Conservation (phyloP, 2,113 vertebrate genomes). For the Gasterosteus nipponicus region DNA sequence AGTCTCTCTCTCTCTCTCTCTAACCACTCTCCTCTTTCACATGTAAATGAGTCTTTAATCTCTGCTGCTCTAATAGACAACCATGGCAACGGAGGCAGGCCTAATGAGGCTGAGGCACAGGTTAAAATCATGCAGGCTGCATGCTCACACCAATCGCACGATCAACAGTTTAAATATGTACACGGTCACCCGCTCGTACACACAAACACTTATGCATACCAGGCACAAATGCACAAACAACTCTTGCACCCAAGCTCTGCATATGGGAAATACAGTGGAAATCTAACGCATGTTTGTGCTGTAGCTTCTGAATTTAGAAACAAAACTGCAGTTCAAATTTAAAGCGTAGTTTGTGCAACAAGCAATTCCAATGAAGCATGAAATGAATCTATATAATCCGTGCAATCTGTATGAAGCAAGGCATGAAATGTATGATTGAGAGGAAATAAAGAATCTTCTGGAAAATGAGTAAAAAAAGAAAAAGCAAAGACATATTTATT, state of each 20-base stretch:
- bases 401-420: constrained; percentile 8
- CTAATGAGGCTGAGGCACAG: constrained; percentile 77
- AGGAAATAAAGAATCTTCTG: not conserved
- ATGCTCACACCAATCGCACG: constrained; percentile 55
- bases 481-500: constrained; percentile 14
- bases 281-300: not conserved
- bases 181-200: constrained; percentile 1
- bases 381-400: constrained; percentile 29
- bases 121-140: constrained; percentile 69
- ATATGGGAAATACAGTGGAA: not conserved
- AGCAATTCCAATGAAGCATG: constrained; percentile 40
- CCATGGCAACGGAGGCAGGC: constrained; percentile 79
- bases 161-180: constrained; percentile 69
- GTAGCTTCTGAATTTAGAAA: not conserved
- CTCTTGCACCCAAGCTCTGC: not conserved
- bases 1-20: constrained; percentile 41
- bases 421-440: constrained; percentile 2
- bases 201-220: constrained; percentile 4
- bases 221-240: not conserved
- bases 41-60: constrained; percentile 83
- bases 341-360: constrained; percentile 19
- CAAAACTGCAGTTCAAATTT: not conserved
- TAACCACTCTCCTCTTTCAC: constrained; percentile 72
- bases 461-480: not conserved
- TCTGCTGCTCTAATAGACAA: constrained; percentile 76